These are phyloP conservation scores for Heliocidaris erythrogramma DNA, from an alignment of 35 echinoderm and acorn worm genomes.

Conservation along the genomic window DNA sequence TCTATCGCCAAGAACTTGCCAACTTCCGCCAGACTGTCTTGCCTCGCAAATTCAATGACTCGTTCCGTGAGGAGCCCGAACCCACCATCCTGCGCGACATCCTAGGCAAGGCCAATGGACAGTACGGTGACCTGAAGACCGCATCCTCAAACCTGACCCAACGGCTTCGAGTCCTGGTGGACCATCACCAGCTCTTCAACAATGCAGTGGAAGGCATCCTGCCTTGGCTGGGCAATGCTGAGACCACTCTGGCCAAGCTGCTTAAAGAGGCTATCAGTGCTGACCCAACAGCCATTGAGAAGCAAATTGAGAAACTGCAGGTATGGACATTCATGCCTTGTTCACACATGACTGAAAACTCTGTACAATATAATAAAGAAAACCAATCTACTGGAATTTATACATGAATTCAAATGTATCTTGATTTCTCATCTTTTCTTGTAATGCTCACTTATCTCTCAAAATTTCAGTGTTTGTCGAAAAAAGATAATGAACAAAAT, in stretches of 20 bases:
- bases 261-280: constrained; percentile 64
- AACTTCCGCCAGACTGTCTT: constrained; percentile 78
- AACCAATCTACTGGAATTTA: no score
- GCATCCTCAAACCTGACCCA: constrained; percentile 54
- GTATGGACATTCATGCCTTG: constrained; percentile 4
- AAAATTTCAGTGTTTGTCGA: no score
- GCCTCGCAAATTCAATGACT: constrained; percentile 71
- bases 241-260: constrained; percentile 65
- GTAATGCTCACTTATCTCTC: no score
- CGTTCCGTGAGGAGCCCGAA: constrained; percentile 77
- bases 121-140: constrained; percentile 73
- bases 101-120: constrained; percentile 61
- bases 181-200: constrained; percentile 77
- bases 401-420: no score
- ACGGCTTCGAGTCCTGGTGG: constrained; percentile 68
- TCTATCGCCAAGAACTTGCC: constrained; percentile 79
- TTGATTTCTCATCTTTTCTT: no score
- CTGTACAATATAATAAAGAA: no score
- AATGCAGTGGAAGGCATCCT: constrained; percentile 57
- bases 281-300: constrained; percentile 72
- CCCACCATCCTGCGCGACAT: constrained; percentile 58
- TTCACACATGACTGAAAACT: no score
- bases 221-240: constrained; percentile 74
- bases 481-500: no score
- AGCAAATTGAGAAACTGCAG: constrained; percentile 86